Base-by-base conservation (phyloP, 2,797 vertebrate species). In the Danio aesculapii region DNA sequence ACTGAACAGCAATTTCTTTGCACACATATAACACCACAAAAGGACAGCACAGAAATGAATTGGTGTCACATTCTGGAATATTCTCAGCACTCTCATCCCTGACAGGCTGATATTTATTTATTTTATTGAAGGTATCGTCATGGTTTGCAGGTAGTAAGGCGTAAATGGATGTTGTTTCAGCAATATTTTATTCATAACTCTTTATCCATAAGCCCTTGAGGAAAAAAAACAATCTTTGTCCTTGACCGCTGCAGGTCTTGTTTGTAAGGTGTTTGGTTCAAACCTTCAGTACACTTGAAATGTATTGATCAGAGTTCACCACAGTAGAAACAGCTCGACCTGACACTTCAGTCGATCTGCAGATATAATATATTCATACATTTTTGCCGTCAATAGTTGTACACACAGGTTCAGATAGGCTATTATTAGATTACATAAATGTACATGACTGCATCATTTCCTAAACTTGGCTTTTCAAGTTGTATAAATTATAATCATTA, bases 131-230 rank as follows among this genome's bases (percentile, higher is more conserved):
- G 8, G 21, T 63, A 58, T 41, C 6, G 12, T 63, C 9, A 49
- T 52, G 50, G 43, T 70, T 70, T 57, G 49, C 82, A 74, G 58
- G 10, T 61, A 55, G 66, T 67, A 66, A 44, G 59, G 50, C 67
- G 67, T 61, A 61, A 81, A 77, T 67, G 16, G 74, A 47, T 67
- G 52, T 50, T 75, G 52, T 81, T 73, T 81, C 46, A 50, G 75
- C 43, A 46, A 50, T 77, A 76, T 77, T 69, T 62, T 81, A 69
- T 81, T 82, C 59, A 47, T 75, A 66, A 63, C 59, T 52, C 46
- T 64, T 39, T 8, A 52, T 52, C 3, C 4, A n/a, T 19, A 57
- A 52, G 8, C n/a, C 75, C 59, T 46, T 50, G 21, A 77, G 43
- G 16, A 30, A 30, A 30, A 47, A 62, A 47, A 52, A n/a, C 55